These are phyloP conservation scores for Neria commutata DNA, from an alignment of 2,888 invertebrate genomes.

Conservation along the genomic window DNA sequence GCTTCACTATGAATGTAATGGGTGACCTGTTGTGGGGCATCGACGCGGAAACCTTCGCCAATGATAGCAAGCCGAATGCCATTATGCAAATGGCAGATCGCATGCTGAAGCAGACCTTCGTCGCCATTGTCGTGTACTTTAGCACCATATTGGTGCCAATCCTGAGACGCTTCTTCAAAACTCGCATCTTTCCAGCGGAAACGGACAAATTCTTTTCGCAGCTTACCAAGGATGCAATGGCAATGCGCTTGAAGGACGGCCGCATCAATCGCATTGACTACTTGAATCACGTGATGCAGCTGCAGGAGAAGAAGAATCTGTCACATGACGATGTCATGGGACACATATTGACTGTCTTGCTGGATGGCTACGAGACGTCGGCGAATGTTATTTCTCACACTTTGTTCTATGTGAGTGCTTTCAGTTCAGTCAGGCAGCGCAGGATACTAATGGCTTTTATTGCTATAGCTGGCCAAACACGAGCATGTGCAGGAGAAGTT, in stretches of 20 bases:
- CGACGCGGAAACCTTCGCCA: conserved; percentile 44
- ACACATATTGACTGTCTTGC: conserved; percentile 48
- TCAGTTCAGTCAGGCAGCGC: not conserved
- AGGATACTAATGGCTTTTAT: not conserved
- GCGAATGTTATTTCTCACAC: conserved; percentile 44
- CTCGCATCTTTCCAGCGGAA: conserved; percentile 59
- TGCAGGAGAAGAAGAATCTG: conserved; percentile 47
- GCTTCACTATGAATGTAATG: conserved; percentile 50
- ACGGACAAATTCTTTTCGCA: conserved; percentile 66
- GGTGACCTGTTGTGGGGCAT: conserved; percentile 53
- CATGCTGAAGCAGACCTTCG: conserved; percentile 39
- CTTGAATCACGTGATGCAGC: conserved; percentile 47
- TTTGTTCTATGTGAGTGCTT: conserved; percentile 43
- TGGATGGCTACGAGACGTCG: conserved; percentile 57
- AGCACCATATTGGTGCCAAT: conserved; percentile 39
- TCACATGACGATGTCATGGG: conserved; percentile 48
- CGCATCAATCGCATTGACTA: conserved; percentile 46
- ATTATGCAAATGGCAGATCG: conserved; percentile 39
- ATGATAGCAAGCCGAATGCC: conserved; percentile 27
- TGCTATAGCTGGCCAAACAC: conserved; percentile 41
- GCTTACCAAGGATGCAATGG: conserved; percentile 44
- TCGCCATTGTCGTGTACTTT: conserved; percentile 39
- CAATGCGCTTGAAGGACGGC: conserved; percentile 36
- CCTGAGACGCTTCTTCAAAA: conserved; percentile 34
- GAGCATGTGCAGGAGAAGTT: conserved; percentile 44